Conservation (phyloP, 2,888 invertebrate genomes). For the Idaea straminata region DNA sequence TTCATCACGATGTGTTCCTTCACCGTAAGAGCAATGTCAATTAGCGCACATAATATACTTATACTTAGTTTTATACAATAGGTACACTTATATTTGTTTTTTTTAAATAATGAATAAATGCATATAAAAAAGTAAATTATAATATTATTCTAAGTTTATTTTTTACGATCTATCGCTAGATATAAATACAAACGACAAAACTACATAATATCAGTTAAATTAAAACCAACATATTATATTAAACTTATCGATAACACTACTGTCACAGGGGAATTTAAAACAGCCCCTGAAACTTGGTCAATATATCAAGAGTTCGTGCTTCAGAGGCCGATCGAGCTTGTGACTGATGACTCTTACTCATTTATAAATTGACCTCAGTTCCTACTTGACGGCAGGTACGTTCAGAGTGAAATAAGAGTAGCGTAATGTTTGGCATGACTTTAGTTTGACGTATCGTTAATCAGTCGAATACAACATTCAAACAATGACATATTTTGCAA, state of each 20-base stretch:
- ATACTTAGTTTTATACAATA: too few species aligned
- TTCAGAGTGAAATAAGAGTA: slow-evolving; percentile 30
- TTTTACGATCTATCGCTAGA: too few species aligned
- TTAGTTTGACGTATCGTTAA: slow-evolving; percentile 17
- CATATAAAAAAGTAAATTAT: too few species aligned
- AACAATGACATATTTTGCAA: too few species aligned
- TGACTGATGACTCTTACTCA: slow-evolving; percentile 66
- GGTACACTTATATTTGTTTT: too few species aligned
- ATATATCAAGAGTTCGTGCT: slow-evolving; percentile 62
- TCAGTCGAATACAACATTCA: too few species aligned
- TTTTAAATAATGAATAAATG: too few species aligned
- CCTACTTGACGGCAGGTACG: slow-evolving; percentile 43
- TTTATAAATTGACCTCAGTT: slow-evolving; percentile 72
- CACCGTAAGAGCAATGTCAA: too few species aligned
- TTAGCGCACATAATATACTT: too few species aligned
- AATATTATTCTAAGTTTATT: too few species aligned
- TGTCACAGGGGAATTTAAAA: not conserved
- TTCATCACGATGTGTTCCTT: too few species aligned
- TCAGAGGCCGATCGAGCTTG: slow-evolving; percentile 39
- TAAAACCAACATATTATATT: too few species aligned
- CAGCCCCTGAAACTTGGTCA: slow-evolving; percentile 53
- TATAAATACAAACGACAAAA: not conserved
- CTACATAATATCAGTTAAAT: not conserved
- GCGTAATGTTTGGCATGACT: slow-evolving; percentile 5
- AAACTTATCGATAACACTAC: not conserved